These are phyloP conservation scores for Eulemur coronatus DNA, from an alignment of 2,797 vertebrate genomes.

Conservation along the genomic window DNA sequence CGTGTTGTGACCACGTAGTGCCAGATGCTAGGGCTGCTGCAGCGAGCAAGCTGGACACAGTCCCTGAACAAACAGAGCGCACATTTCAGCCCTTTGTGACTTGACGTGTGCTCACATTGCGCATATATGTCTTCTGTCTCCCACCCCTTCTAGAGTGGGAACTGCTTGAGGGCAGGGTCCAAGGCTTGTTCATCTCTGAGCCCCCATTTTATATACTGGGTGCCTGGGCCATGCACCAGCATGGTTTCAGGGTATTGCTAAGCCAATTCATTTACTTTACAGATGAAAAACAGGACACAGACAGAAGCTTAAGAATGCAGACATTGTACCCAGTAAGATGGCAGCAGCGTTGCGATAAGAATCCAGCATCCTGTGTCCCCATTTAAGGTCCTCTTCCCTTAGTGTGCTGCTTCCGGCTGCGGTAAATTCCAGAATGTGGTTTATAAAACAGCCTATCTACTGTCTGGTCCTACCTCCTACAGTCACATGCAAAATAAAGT, in stretches of 20 bases:
- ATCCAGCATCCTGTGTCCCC: not conserved
- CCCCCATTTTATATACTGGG: not conserved
- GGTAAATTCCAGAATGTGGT: not conserved
- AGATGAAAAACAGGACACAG: not conserved
- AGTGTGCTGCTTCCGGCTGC: not conserved
- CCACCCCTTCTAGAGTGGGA: not conserved
- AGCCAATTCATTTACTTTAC: not conserved
- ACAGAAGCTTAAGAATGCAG: not conserved
- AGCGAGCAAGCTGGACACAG: not conserved
- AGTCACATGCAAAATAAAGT: not conserved
- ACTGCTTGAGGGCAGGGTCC: not conserved
- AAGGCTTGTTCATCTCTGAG: not conserved
- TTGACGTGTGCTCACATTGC: accelerated
- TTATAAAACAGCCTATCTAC: not conserved
- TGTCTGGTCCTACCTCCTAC: not conserved
- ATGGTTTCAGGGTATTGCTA: not conserved
- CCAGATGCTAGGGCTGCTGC: not conserved
- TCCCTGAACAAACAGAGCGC: not conserved
- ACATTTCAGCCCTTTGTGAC: not conserved
- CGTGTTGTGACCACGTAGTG: accelerated
- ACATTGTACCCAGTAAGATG: not conserved
- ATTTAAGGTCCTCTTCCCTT: not conserved
- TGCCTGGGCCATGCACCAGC: not conserved
- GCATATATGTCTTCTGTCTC: not conserved
- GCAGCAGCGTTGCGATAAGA: not conserved